Evolutionary conservation across 2,888 invertebrate genomes (phyloP).

Genomic region (Antheraea assamensis): DNA sequence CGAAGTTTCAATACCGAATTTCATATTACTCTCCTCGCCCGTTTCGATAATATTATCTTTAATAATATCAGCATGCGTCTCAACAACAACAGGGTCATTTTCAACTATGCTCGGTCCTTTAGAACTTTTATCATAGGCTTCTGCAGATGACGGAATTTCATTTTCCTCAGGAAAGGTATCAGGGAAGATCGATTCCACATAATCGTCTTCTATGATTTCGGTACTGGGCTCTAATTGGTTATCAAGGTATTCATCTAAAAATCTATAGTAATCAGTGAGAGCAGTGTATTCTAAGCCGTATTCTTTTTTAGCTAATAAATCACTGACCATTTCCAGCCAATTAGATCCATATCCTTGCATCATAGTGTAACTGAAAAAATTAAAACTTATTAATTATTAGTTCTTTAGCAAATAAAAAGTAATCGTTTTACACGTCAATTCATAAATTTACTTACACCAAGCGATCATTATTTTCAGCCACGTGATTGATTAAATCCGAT

Average conservation of each 20-base stretch:
- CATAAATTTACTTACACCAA: conserved; percentile 59
- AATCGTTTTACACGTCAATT: neutral
- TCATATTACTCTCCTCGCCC: conserved; percentile 55
- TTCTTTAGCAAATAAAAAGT: neutral
- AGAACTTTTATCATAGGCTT: conserved; percentile 31
- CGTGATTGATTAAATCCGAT: conserved; percentile 67
- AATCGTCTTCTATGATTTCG: conserved; percentile 56
- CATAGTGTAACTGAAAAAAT: conserved; percentile 66
- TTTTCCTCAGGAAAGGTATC: conserved; percentile 54
- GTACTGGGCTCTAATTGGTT: conserved; percentile 66
- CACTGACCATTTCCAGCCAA: conserved; percentile 77
- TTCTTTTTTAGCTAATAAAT: conserved; percentile 71
- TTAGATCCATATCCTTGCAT: conserved; percentile 68
- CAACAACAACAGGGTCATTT: conserved; percentile 26
- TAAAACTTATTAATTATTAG: neutral
- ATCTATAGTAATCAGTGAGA: conserved; percentile 79
- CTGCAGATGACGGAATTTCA: conserved; percentile 48
- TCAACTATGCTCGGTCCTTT: conserved; percentile 27
- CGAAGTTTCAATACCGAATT: conserved; percentile 64
- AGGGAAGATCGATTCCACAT: conserved; percentile 54
- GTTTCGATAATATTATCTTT: conserved; percentile 62
- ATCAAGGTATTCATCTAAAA: conserved; percentile 80
- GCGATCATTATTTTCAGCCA: conserved; percentile 64
- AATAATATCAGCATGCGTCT: conserved; percentile 42
- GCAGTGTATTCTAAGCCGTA: conserved; percentile 76